Base-by-base conservation (phyloP, 2,888 invertebrate genomes). In the Caenorhabditis afra region DNA sequence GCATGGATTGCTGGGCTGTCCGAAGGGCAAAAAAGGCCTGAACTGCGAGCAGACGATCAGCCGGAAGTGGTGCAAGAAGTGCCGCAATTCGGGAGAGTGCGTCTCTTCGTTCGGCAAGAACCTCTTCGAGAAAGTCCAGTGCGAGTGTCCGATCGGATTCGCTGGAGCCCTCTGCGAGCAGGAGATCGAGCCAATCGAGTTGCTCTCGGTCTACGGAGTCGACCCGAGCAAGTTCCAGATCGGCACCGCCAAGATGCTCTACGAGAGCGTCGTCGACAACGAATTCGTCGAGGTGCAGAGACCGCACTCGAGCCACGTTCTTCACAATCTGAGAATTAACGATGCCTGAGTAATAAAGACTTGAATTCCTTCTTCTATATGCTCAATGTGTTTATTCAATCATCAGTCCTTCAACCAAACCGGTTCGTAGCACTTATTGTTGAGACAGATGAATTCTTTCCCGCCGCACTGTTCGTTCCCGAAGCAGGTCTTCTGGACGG, bases 71-170 rank as follows among this genome's bases (percentile, higher is more conserved):
- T 65, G 65, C 20, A 65, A 29, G 29, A 29, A 74, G 45, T 65
- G 66, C 53, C 50, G 58, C n/a, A 74, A 74, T 45, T 20, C 57
- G 20, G 66, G 71, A n/a, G 4, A 8, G 10, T 71, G 71, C 45
- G 16, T 71, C 41, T 62, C 71, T 1, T 71, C 71, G n/a, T 71
- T 71, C 29, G 71, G 71, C 7, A 71, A 62, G 57, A 71, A 71
- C 41, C 49, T 71, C 8, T 39, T n/a, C 1, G 71, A 71, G 20
- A 71, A 62, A 29, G 49, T 57, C 16, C 71, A 62, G 29, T 71
- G 71, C 29, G 61, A 53, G 0, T 71, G 71, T 39, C 23, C 23
- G 1, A 10, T 62, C 5, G 71, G 71, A 47, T 62, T 49, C 47
- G 45, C 39, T 11, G 71, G 71, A 23, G 23, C 18, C 12, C 62